Evolutionary conservation across 2,797 vertebrate genomes (phyloP).

Genomic region (Sternarchorhynchus goeldii): DNA sequence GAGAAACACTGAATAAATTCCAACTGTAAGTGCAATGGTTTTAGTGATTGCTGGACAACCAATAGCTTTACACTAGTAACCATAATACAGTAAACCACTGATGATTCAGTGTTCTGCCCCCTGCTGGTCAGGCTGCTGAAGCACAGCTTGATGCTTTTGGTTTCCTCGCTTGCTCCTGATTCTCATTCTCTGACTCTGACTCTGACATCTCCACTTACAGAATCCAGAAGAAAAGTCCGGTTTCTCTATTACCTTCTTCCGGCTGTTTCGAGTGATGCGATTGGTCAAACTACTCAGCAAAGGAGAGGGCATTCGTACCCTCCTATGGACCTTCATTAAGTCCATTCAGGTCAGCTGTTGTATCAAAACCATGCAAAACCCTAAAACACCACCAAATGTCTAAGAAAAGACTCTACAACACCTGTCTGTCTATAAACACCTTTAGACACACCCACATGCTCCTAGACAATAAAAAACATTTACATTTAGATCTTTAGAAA

Average conservation of each 20-base stretch:
- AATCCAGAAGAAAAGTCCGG: conserved; percentile 96
- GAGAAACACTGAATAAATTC: too few relatives aligned
- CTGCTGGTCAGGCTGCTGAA: conserved; percentile 60
- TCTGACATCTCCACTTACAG: conserved; percentile 73
- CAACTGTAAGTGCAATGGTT: too few relatives aligned
- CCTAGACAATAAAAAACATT: too few relatives aligned
- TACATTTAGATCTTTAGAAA: too few relatives aligned
- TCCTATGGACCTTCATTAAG: conserved; percentile 99
- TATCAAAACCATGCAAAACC: too few relatives aligned
- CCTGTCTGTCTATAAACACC: not conserved
- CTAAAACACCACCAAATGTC: too few relatives aligned
- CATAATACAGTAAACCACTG: too few relatives aligned
- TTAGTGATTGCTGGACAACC: too few relatives aligned
- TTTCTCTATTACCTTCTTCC: conserved; percentile 99
- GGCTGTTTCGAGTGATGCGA: conserved; percentile 98
- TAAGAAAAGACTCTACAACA: not conserved
- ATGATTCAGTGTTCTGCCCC: conserved; percentile 1
- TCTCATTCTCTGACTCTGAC: conserved; percentile 50
- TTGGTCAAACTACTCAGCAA: conserved; percentile 97
- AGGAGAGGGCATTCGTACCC: conserved; percentile 96
- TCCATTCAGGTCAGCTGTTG: conserved; percentile 92
- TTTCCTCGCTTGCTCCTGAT: conserved; percentile 38
- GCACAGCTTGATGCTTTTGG: conserved; percentile 67
- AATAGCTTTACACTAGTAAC: too few relatives aligned
- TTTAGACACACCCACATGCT: not conserved